Evolutionary conservation across 2,888 invertebrate genomes (phyloP).

Genomic region (Limenitis camilla): DNA sequence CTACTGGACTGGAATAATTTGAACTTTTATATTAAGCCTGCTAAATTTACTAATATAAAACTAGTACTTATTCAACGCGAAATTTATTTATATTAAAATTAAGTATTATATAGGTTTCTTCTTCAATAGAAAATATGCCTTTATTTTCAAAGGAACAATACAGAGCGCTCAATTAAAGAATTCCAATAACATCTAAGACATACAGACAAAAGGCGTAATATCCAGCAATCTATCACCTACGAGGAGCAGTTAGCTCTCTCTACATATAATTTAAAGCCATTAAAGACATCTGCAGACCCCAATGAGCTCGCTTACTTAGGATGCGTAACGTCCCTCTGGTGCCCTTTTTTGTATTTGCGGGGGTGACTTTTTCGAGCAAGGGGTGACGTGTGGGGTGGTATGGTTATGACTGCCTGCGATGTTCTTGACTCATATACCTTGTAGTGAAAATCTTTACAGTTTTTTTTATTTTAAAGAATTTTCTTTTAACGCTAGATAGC

Average conservation of each 20-base stretch:
- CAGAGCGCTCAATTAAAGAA: constrained; percentile 1
- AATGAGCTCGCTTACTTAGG: constrained; percentile 69
- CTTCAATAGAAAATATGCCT: no score
- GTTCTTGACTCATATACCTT: constrained; percentile 70
- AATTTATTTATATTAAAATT: no score
- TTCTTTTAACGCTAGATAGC: no score
- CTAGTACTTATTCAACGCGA: no score
- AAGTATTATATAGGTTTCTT: no score
- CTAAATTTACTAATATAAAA: no score
- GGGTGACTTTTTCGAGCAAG: constrained; percentile 73
- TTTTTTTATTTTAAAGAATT: constrained; percentile 32
- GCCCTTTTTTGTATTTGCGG: constrained; percentile 72
- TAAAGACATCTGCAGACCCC: constrained; percentile 73
- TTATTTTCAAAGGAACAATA: no score
- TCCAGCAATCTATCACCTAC: constrained; percentile 59
- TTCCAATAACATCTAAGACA: constrained; percentile 15
- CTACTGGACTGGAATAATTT: no score
- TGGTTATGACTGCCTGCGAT: constrained; percentile 63
- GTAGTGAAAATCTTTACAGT: constrained; percentile 63
- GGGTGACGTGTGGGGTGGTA: constrained; percentile 66
- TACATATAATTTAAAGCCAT: constrained; percentile 74
- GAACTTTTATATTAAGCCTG: no score
- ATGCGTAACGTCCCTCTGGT: constrained; percentile 68
- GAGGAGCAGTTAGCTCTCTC: constrained; percentile 66
- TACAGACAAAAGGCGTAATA: constrained; percentile 22